A percentile compares a stretch with the other conserved stretches of the same genome.
phyloP scores from a whole-genome alignment of 1,140 invertebrate species.

The Drosophila truncata region DNA sequence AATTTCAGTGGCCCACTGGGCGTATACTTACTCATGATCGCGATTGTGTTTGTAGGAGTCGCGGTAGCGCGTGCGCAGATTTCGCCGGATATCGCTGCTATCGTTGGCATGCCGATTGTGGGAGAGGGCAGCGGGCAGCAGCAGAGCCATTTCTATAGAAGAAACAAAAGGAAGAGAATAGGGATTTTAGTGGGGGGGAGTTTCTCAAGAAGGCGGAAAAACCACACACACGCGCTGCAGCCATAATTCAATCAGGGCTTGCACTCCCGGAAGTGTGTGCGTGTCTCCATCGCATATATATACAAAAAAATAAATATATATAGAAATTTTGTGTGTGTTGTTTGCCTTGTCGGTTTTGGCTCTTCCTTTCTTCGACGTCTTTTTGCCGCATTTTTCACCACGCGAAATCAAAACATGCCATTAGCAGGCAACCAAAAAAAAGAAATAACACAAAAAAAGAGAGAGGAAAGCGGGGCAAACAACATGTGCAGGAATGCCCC shows the following conservation, averaged over 20 bases:
- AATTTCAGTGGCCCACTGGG: no score
- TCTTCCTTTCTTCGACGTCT: conserved; percentile 5
- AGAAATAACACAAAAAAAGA: not conserved
- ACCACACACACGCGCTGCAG: conserved; percentile 15
- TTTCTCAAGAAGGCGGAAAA: not conserved
- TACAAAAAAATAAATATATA: not conserved
- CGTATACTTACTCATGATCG: conserved; percentile 90
- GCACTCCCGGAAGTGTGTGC: conserved; percentile 35
- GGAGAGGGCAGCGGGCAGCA: conserved; percentile 91
- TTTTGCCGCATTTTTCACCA: conserved; percentile 21
- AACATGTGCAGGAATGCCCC: conserved; percentile 33
- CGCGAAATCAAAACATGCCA: conserved; percentile 74
- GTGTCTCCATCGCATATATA: not conserved
- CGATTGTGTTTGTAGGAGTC: conserved; percentile 90
- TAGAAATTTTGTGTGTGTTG: conserved; percentile 55
- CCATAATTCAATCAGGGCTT: conserved; percentile 32
- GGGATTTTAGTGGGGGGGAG: not conserved
- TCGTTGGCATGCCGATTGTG: conserved; percentile 90
- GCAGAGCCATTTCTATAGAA: conserved; percentile 90
- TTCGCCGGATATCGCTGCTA: conserved; percentile 91
- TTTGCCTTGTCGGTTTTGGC: conserved; percentile 51
- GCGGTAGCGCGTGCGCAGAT: conserved; percentile 90
- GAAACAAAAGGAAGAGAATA: not conserved
- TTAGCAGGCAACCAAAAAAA: conserved; percentile 56
- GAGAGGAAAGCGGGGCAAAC: conserved; percentile 12